Conservation (phyloP, 1,140 invertebrate genomes). For the Microvelia longipes region DNA sequence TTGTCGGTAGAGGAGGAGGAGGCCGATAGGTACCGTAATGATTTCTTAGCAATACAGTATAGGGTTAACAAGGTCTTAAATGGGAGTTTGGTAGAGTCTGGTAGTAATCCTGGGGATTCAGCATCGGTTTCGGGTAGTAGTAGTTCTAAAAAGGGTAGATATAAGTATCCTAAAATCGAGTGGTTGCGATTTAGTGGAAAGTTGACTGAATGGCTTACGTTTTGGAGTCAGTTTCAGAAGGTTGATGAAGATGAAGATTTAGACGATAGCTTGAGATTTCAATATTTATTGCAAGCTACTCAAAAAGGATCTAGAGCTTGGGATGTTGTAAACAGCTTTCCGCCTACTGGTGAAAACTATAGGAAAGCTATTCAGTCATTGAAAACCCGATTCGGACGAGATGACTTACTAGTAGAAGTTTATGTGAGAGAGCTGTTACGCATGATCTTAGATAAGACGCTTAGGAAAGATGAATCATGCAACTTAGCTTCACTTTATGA, state of each 20-base stretch:
- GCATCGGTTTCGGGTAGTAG: too few species aligned
- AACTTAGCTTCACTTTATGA: slow-evolving; percentile 19
- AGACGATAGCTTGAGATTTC: slow-evolving; percentile 13
- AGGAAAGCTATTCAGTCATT: slow-evolving; percentile 16
- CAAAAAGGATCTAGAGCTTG: slow-evolving; percentile 1
- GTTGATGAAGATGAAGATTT: slow-evolving; percentile 14
- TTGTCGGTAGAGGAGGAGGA: neutral
- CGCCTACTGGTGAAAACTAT: slow-evolving; percentile 14
- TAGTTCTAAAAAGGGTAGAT: neutral
- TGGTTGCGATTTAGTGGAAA: slow-evolving; percentile 16
- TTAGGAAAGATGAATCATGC: slow-evolving; percentile 9
- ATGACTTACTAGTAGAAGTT: slow-evolving; percentile 21
- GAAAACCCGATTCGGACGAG: slow-evolving; percentile 15
- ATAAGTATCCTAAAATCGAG: neutral
- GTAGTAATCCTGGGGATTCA: too few species aligned
- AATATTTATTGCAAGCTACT: slow-evolving; percentile 15
- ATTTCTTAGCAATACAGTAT: neutral
- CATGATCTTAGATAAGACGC: slow-evolving; percentile 15
- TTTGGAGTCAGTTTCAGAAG: slow-evolving; percentile 19
- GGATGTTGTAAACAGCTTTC: slow-evolving; percentile 11
- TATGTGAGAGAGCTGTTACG: slow-evolving; percentile 22
- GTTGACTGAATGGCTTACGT: slow-evolving; percentile 20
- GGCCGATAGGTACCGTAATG: neutral
- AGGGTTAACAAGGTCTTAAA: neutral
- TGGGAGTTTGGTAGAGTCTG: neutral